Evolutionary conservation across 2,797 vertebrate genomes (phyloP), one percentile per base, ranked within the genome.

Genomic region (Austrolebias charrua): DNA sequence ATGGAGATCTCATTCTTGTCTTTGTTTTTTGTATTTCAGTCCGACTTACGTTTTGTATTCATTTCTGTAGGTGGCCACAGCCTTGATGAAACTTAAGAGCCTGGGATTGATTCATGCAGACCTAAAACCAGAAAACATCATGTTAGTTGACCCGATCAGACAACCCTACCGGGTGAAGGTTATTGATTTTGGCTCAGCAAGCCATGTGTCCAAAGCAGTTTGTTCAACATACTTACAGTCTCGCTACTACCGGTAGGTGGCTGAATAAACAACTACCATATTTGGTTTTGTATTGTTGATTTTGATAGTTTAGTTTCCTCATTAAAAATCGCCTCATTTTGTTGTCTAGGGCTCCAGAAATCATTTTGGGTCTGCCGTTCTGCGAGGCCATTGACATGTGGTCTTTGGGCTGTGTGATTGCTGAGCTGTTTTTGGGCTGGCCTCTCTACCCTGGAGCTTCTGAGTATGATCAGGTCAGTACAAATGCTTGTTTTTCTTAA

Each of bases 361-460:
- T 99, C 89, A 98, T 99, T 85, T 89, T 99, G 1, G 98, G 98
- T 69, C 92, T 99, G 85, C 97, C 95, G 0, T 99, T 99, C 84
- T 98, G 96, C 69, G 98, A 99, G 87, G 97, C 98, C 48, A 99
- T 99, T 29, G 98, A 99, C 84, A 99, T 99, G 98, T 99, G 98
- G 98, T 99, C 98, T 0, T 86, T 99, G 75, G 98, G 98, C 71
- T 99, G 98, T 76, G 98, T 99, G 84, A 98, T 99, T 16, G 98
- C 98, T 2, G 98, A 99, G 89, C 93, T 99, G 64, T 99, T 99
- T 86, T 92, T 99, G 78, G 98, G 98, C 33, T 99, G 98, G 98
- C 98, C 98, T 0, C 90, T 99, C 50, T 99, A 99, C 81, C 98
- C 98, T 0, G 97, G 98, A 70, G 98, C 98, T 31, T 99, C 98